phyloP scores from a whole-genome alignment of 1,140 invertebrate genomes.

The Zaprionus gabonicus region DNA sequence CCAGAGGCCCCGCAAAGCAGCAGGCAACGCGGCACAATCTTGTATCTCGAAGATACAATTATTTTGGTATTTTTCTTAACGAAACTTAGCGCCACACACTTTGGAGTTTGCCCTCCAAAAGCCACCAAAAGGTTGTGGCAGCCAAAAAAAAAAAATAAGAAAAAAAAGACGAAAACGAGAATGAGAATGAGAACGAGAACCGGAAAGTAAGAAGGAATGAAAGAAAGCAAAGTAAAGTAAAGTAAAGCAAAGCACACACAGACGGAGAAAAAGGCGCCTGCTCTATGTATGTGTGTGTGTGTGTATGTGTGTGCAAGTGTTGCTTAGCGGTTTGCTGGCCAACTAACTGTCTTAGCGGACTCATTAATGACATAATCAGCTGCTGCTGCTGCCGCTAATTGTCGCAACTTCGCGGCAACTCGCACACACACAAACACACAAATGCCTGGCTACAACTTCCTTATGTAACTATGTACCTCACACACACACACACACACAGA shows the following conservation, averaged over 20 bases:
- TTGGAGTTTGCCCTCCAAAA: slow-evolving; percentile 75
- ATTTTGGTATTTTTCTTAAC: slow-evolving; percentile 62
- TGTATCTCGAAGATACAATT: slow-evolving; percentile 45
- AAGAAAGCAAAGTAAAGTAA: neutral
- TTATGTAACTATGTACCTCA: neutral
- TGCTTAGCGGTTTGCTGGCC: neutral
- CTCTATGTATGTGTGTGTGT: neutral
- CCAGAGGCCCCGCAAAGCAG: too few relatives aligned
- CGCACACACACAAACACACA: neutral
- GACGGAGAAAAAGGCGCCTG: neutral
- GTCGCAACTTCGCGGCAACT: neutral
- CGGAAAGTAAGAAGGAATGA: neutral
- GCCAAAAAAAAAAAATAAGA: slow-evolving; percentile 39
- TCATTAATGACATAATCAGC: slow-evolving; percentile 46
- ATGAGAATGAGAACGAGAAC: slow-evolving; percentile 6
- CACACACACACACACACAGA: neutral
- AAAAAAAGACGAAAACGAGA: slow-evolving; percentile 14
- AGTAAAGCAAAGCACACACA: neutral
- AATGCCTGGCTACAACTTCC: neutral
- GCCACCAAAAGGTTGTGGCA: slow-evolving; percentile 71
- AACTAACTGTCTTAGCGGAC: slow-evolving; percentile 4
- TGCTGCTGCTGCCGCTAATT: slow-evolving; percentile 9
- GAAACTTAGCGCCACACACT: slow-evolving; percentile 37
- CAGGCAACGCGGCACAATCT: neutral
- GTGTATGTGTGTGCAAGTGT: slow-evolving; percentile 18